Conservation (phyloP, 2,888 invertebrate genomes). For the Dryobotodes eremita region DNA sequence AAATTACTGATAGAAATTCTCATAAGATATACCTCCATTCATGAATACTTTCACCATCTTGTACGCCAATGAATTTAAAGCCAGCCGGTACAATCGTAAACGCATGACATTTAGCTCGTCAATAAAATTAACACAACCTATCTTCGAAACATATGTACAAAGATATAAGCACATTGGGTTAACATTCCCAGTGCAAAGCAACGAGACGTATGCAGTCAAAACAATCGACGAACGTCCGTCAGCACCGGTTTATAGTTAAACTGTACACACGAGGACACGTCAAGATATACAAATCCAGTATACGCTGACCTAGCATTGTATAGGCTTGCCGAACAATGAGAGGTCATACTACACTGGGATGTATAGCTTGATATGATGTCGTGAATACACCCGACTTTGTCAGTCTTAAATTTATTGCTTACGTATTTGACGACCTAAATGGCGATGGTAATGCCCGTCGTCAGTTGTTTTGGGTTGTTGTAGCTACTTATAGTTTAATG, state of each 20-base stretch:
- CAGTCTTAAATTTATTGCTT: conserved; percentile 66
- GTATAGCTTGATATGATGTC: not conserved
- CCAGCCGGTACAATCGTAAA: not conserved
- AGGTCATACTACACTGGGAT: not conserved
- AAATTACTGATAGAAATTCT: not conserved
- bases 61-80: not conserved
- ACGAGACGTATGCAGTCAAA: conserved; percentile 75
- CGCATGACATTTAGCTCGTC: conserved; percentile 7
- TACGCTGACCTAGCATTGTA: not conserved
- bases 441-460: conserved; percentile 24
- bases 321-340: not conserved
- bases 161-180: conserved; percentile 36
- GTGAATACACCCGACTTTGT: conserved; percentile 52
- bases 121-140: conserved; percentile 37
- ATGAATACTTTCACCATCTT: not conserved
- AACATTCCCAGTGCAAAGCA: conserved; percentile 54
- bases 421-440: conserved; percentile 62
- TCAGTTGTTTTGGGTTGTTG: conserved; percentile 24
- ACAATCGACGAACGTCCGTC: conserved; percentile 73
- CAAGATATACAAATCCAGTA: not conserved
- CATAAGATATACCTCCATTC: not conserved
- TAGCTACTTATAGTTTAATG: conserved; percentile 9
- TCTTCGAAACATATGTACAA: not conserved
- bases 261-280: conserved; percentile 18
- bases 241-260: conserved; percentile 54